Conservation (phyloP, 2,113 vertebrate genomes). For the Syrrhaptes paradoxus region DNA sequence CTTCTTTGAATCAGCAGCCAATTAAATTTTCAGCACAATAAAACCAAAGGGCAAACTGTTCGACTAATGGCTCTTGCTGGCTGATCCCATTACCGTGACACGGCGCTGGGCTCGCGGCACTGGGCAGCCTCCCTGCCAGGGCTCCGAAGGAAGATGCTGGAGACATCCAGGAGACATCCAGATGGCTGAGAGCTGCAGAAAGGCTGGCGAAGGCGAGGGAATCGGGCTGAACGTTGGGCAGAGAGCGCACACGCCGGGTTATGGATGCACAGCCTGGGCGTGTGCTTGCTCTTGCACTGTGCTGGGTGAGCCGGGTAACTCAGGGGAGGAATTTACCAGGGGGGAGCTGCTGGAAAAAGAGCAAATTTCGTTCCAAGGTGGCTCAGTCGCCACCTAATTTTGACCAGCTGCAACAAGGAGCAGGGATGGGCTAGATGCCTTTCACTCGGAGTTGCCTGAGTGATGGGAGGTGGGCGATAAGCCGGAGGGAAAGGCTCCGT, state of each 20-base stretch:
- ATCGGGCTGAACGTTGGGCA: slow-evolving; percentile 27
- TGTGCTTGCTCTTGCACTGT: fast-evolving
- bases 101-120: background rate
- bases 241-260: background rate
- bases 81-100: background rate
- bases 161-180: slow-evolving; percentile 41
- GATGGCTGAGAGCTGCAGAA: slow-evolving; percentile 19
- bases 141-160: background rate
- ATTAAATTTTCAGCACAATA: slow-evolving; percentile 6
- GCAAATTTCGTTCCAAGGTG: background rate
- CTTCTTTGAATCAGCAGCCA: slow-evolving; percentile 23
- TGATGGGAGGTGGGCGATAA: background rate
- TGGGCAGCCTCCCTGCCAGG: slow-evolving; percentile 33
- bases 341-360: background rate
- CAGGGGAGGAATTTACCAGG: background rate
- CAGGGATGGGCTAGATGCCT: background rate
- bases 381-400: background rate
- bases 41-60: slow-evolving; percentile 15
- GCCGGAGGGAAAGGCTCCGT: background rate
- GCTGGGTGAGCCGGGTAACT: background rate
- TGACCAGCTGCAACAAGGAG: background rate
- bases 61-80: slow-evolving; percentile 18
- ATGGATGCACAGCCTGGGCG: background rate
- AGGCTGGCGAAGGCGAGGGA: background rate
- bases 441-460: background rate